Base-by-base conservation (phyloP, 2,888 invertebrate species). In the Sinodicranocentrus sp. region DNA sequence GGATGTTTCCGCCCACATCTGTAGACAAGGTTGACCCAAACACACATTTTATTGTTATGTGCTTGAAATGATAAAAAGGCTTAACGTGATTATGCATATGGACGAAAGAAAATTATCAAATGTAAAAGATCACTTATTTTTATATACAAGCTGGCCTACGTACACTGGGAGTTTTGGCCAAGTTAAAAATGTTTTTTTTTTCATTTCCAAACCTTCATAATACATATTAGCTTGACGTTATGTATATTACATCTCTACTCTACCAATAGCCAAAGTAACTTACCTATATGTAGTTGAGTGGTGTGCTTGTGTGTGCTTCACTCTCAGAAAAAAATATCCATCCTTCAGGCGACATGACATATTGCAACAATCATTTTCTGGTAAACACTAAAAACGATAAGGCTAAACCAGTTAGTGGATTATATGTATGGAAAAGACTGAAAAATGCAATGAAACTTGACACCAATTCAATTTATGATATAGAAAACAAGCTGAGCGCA, bases 1-100 rank as follows among this genome's bases (percentile, higher is more conserved):
- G 79, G 75, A 63, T 82, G 84, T 85, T 85, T 79, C 86, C 87
- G 87, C 87, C 87, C 87, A 87, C 86, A 85, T 84, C 82, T 72
- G 84, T 75, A 80, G 76, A 76, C 82, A 83, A 84, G 84, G 80
- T 85, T 86, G 86, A 85, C 84, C 86, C 82, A 86, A 84, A 82
- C 84, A 80, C 84, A 87, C 85, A 87, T 86, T 86, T 87, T 86
- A 87, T 87, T 85, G 85, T 86, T 86, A 77, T 75, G 71, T 83
- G 68, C 84, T 84, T 73, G 77, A 79, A 86, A 82, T 82, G 70
- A 82, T 82, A 82, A 82, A 82, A 82, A 82, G 82, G 82, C 44
- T 82, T 82, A n/a, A 63, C 44, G 68, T 63, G 68, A 68, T 48
- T 68, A 44, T 26, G n/a, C 25, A 48, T 68, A 17, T 17, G 39